Percentiles rank a stretch among this genome's conserved stretches.
Conservation (phyloP, 2,113 vertebrate species). For the Apteryx mantelli region DNA sequence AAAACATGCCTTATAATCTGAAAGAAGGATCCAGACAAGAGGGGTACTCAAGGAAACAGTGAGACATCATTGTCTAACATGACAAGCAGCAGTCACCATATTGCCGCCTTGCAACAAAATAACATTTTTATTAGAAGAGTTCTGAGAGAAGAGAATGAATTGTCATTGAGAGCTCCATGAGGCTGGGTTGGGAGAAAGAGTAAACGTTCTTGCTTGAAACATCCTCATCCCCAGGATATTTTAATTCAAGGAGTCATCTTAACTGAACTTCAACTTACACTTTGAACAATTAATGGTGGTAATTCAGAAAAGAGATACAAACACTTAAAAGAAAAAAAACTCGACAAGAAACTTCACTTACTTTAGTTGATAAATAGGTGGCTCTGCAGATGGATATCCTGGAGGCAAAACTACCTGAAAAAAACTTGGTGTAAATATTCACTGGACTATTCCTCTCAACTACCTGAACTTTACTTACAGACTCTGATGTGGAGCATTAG, state of each 20-base stretch:
- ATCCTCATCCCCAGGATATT: fast-evolving
- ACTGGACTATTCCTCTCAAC: not conserved
- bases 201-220: not conserved
- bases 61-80: not conserved
- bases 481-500: not conserved
- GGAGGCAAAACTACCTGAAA: constrained; percentile 90
- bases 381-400: constrained; percentile 89
- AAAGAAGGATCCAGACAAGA: not conserved
- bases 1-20: not conserved
- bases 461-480: not conserved
- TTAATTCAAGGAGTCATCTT: not conserved
- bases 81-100: not conserved
- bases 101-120: not conserved
- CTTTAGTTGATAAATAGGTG: constrained; percentile 96
- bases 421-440: constrained; percentile 4
- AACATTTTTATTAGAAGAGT: not conserved
- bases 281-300: not conserved
- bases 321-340: not conserved
- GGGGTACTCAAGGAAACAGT: not conserved
- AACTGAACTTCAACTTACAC: not conserved
- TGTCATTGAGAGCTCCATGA: not conserved
- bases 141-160: not conserved
- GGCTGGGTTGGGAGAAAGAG: not conserved
- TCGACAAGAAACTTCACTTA: constrained; percentile 74
- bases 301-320: not conserved